Evolutionary conservation across 1,140 invertebrate species (phyloP).

Genomic region (Trichonephila inaurata): DNA sequence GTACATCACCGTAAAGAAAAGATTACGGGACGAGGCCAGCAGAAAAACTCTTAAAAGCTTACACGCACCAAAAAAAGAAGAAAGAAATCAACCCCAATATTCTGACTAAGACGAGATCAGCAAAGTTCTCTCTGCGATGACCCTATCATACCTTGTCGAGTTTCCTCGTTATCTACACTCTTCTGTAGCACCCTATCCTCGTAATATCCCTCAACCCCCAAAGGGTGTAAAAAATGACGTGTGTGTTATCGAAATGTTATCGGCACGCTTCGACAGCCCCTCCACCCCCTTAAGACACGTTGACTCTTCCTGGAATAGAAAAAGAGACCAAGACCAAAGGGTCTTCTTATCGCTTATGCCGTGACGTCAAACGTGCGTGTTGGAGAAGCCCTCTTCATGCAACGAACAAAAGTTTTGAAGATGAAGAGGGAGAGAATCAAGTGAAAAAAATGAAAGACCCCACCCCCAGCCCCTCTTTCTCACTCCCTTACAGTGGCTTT

Average conservation of each 20-base stretch:
- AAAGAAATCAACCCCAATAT: background rate
- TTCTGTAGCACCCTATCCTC: background rate
- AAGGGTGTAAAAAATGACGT: background rate
- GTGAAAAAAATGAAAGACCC: background rate
- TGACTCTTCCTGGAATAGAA: slow-evolving; percentile 26
- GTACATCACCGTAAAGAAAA: background rate
- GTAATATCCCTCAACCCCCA: background rate
- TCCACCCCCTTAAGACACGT: slow-evolving; percentile 13
- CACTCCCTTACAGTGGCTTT: background rate
- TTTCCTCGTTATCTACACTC: background rate
- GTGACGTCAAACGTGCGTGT: slow-evolving; percentile 46
- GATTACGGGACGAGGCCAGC: background rate
- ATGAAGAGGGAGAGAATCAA: background rate
- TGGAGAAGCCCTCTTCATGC: slow-evolving; percentile 37
- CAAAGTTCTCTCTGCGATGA: background rate
- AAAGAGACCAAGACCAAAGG: slow-evolving; percentile 1
- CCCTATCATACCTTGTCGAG: slow-evolving; percentile 29
- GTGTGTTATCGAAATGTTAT: slow-evolving; percentile 22
- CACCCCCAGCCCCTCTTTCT: background rate
- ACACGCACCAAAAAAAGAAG: background rate
- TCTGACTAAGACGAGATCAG: background rate
- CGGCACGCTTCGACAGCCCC: background rate
- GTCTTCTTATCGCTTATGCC: slow-evolving; percentile 27
- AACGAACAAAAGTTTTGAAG: slow-evolving; percentile 43
- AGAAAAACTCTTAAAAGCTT: slow-evolving; percentile 27